Percentiles rank a stretch among this genome's conserved stretches.
Conservation (phyloP, 2,113 vertebrate species). For the Procavia capensis region DNA sequence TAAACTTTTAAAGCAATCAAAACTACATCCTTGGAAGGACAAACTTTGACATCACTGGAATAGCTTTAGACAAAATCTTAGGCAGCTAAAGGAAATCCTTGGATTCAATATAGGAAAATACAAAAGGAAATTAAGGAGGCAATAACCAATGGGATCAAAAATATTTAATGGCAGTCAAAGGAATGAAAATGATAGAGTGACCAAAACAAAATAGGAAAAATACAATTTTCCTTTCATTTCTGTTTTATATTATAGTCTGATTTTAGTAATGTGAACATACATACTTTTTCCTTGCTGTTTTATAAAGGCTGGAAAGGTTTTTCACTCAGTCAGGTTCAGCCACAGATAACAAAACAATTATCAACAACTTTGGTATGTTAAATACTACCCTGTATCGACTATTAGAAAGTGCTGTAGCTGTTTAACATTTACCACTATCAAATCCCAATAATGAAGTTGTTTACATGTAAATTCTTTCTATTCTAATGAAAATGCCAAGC, state of each 20-base stretch:
- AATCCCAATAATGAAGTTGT: neutral
- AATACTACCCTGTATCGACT: neutral
- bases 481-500: neutral
- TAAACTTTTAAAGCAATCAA: slow-evolving; percentile 21
- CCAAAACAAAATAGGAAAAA: slow-evolving; percentile 27
- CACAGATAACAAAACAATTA: neutral
- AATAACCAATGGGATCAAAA: slow-evolving; percentile 17
- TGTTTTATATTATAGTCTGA: slow-evolving; percentile 25
- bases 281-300: neutral
- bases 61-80: neutral
- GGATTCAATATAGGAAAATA: neutral
- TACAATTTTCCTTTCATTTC: slow-evolving; percentile 8
- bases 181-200: neutral
- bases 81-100: slow-evolving; percentile 3
- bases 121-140: slow-evolving; percentile 54
- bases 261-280: neutral
- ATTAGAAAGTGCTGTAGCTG: neutral
- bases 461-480: neutral
- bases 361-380: neutral
- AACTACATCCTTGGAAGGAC: neutral
- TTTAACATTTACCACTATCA: neutral
- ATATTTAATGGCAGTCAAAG: neutral
- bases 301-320: neutral
- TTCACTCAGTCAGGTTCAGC: neutral
- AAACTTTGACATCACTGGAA: neutral